Conservation (phyloP, 2,797 vertebrate species). For the Microctenopoma steveboyesi region DNA sequence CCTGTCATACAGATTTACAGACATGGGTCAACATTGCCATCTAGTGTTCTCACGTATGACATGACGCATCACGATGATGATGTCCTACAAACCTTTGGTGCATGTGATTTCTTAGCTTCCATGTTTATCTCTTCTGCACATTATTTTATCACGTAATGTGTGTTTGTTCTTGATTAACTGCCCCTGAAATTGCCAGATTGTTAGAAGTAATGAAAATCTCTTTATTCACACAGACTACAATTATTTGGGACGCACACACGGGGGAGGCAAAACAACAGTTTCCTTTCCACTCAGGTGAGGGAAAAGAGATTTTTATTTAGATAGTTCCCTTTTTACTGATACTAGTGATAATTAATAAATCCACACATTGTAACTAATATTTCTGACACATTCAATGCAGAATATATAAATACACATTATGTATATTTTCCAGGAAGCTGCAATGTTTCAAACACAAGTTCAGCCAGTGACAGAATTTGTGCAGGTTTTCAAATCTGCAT, state of each 20-base stretch:
- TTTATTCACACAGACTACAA: conserved; percentile 89
- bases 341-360: not conserved
- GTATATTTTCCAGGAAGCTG: not conserved
- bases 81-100: not conserved
- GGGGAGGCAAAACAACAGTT: conserved; percentile 99
- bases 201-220: conserved; percentile 18
- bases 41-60: conserved; percentile 42
- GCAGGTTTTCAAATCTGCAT: no score
- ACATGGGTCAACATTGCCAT: conserved; percentile 50
- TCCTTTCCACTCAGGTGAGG: conserved; percentile 98
- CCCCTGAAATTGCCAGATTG: not conserved
- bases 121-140: not conserved
- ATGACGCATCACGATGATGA: not conserved
- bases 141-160: not conserved
- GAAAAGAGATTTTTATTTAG: conserved; percentile 29
- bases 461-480: no score
- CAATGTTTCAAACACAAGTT: no score
- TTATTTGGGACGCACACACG: conserved; percentile 99
- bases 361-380: not conserved
- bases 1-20: not conserved
- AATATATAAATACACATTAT: not conserved
- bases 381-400: not conserved
- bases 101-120: not conserved
- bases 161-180: conserved; percentile 11
- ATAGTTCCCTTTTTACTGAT: conserved; percentile 10